Conservation (phyloP, 2,797 vertebrate species). For the Amblyraja radiata region DNA sequence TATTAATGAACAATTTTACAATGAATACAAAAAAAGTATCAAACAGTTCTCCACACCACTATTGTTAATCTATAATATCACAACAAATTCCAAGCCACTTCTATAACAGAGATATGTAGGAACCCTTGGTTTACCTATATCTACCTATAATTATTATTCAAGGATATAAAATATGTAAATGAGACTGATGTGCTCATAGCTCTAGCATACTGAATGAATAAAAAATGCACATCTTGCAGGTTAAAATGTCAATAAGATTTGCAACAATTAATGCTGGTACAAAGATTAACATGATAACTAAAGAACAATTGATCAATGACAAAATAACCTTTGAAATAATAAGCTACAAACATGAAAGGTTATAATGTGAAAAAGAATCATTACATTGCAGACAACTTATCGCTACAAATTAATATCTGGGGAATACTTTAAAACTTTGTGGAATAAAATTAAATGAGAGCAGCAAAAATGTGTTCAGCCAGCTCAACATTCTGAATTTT, state of each 20-base stretch:
- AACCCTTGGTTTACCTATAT: not conserved
- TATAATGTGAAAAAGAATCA: not conserved
- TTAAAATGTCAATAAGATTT: not conserved
- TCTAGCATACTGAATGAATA: not conserved
- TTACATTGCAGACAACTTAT: not conserved
- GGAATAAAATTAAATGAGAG: not conserved
- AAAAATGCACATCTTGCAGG: not conserved
- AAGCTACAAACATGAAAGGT: not conserved
- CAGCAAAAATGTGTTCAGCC: not conserved
- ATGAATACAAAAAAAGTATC: not conserved
- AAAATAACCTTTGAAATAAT: constrained; percentile 24
- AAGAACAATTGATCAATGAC: not conserved
- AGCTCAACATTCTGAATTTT: not conserved
- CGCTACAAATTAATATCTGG: not conserved
- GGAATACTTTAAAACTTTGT: not conserved
- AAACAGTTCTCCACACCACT: not conserved
- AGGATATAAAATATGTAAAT: not conserved
- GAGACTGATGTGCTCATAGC: not conserved
- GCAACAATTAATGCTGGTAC: not conserved
- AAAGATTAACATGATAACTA: not conserved
- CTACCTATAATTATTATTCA: not conserved
- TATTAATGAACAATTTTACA: not conserved
- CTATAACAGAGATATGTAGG: not conserved
- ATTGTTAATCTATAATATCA: not conserved
- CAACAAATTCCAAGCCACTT: not conserved